These are phyloP conservation scores for Lasioglossum albipes DNA, from an alignment of 1,140 invertebrate genomes.

Conservation along the genomic window DNA sequence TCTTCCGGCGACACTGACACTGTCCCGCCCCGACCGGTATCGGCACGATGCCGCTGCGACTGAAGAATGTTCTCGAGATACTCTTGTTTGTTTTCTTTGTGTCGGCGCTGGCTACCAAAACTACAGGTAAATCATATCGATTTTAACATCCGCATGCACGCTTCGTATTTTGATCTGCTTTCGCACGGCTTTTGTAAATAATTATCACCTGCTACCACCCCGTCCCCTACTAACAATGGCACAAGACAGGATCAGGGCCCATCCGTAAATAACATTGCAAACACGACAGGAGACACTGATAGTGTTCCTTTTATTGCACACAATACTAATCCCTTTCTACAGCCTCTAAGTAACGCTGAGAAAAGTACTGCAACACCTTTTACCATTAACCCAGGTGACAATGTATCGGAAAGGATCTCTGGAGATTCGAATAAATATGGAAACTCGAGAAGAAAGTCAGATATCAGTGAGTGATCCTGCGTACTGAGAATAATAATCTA, in stretches of 20 bases:
- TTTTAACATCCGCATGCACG: neutral
- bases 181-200: neutral
- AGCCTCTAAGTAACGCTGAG: neutral
- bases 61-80: neutral
- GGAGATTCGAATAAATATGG: neutral
- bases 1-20: too few species aligned
- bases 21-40: neutral
- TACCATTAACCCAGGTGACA: neutral
- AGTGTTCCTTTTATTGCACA: neutral
- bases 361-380: neutral
- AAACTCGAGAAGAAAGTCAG: conserved; percentile 36
- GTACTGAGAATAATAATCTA: neutral
- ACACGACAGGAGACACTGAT: neutral
- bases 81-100: neutral
- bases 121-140: conserved; percentile 22
- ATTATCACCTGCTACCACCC: too few species aligned
- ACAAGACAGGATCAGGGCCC: neutral
- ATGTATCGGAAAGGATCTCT: neutral
- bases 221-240: neutral
- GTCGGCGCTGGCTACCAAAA: neutral
- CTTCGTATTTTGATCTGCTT: neutral
- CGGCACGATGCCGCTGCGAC: neutral
- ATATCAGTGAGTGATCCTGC: conserved; percentile 48
- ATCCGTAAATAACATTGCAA: neutral
- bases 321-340: conserved; percentile 2